Evolutionary conservation across 2,888 invertebrate species (phyloP), one percentile per base, ranked within the genome.

Genomic region (Drosophila picticornis): DNA sequence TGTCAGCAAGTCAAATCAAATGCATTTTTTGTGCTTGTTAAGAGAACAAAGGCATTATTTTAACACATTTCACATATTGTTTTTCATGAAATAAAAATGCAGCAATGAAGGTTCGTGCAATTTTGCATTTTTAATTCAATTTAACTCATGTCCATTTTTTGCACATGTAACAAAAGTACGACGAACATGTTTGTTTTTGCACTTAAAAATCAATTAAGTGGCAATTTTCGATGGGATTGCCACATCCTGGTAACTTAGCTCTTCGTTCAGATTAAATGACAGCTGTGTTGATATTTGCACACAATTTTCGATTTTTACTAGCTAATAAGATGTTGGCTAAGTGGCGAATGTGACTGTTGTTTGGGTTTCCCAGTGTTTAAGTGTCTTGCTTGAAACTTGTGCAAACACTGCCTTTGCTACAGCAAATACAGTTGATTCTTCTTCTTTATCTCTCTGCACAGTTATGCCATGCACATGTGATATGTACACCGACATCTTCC

Each of bases 201-300:
- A 72, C 69, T 69, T 77, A n/a, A 57, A 64, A 69, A 69, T 52
- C 74, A 66, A 78, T 78, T 79, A 63, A 60, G 40, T 52, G 40
- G 29, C 27, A 11, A 22, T 16, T 65, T 55, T 16, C 25, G 29
- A 27, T 51, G 52, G n/a, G 19, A 22, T 53, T 48, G 43, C 29
- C 32, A 53, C 10, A 25, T 25, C 3, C 22, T 56, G 27, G 32
- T 13, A 34, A 46, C 22, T 61, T 50, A 57, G 57, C 52, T 38
- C 62, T 58, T 60, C 11, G 11, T 25, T 38, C 25, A 27, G 55
- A 34, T 34, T 63, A 19, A 22, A 5, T 27, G 53, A 53, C 65
- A 63, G 38, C 46, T 66, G 38, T 80, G 46, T 75, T 58, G 29
- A 71, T 61, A 61, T 78, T 77, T 67, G 52, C 27, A 7, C 50